A percentile compares a stretch with the other conserved stretches of the same genome.
Conservation (phyloP, 2,797 vertebrate species). For the Eulemur mongoz region DNA sequence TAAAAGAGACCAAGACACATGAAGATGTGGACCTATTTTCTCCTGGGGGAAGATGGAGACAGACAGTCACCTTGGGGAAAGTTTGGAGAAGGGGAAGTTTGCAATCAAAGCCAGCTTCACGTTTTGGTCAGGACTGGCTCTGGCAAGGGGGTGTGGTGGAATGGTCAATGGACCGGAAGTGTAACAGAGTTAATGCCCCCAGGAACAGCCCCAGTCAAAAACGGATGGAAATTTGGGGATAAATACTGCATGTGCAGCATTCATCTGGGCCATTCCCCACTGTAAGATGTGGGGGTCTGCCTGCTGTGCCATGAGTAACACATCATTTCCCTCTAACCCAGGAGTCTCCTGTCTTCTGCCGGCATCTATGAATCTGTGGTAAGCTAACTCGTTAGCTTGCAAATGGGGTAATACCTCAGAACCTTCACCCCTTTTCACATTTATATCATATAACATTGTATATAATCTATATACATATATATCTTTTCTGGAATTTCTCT, state of each 20-base stretch:
- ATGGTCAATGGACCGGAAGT: background rate
- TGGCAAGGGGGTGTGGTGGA: background rate
- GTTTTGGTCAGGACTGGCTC: background rate
- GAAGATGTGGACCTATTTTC: background rate
- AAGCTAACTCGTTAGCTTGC: background rate
- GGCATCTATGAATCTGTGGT: background rate
- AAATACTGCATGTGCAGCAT: background rate
- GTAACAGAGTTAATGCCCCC: background rate
- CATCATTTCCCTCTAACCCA: background rate
- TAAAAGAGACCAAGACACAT: background rate
- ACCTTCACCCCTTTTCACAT: background rate
- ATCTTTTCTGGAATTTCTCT: constrained; percentile 39
- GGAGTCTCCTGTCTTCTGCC: background rate
- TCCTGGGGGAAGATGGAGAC: background rate
- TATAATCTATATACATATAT: background rate
- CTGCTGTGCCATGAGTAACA: background rate
- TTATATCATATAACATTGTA: background rate
- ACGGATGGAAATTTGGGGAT: background rate
- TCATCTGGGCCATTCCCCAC: background rate
- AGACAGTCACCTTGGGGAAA: background rate
- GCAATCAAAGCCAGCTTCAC: background rate
- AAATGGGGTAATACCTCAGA: background rate
- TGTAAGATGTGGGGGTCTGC: background rate
- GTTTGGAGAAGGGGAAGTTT: background rate
- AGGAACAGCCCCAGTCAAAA: background rate